These are phyloP conservation scores for Perccottus glenii DNA, from an alignment of 2,113 vertebrate genomes.

Conservation along the genomic window DNA sequence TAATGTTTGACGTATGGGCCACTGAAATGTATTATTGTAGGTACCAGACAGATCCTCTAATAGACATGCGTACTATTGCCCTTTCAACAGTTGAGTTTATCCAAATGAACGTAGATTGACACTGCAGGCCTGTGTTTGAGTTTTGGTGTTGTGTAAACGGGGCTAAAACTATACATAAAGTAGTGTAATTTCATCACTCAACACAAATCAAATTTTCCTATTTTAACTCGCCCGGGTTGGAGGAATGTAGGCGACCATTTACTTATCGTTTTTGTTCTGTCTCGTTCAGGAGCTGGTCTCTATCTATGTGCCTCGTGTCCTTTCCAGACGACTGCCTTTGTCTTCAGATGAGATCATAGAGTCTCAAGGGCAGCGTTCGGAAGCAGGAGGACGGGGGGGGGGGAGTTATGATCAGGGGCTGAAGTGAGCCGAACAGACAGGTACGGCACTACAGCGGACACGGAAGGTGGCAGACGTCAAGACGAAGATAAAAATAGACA, in stretches of 20 bases:
- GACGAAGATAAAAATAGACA: conserved; percentile 24
- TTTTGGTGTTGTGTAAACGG: too few relatives aligned
- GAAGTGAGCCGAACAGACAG: conserved; percentile 21
- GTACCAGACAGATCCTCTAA: too few relatives aligned
- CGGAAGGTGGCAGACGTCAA: conserved; percentile 18
- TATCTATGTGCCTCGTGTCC: conserved; percentile 8
- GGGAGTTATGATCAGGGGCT: background rate
- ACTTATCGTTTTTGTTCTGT: background rate
- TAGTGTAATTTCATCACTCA: too few relatives aligned
- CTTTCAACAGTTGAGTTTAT: too few relatives aligned
- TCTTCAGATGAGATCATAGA: conserved; percentile 40
- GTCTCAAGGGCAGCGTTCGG: conserved; percentile 36
- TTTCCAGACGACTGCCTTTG: conserved; percentile 40
- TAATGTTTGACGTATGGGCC: too few relatives aligned
- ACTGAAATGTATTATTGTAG: too few relatives aligned
- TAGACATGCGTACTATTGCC: too few relatives aligned
- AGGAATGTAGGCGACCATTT: background rate
- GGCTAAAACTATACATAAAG: too few relatives aligned
- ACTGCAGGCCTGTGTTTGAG: too few relatives aligned
- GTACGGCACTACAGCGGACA: background rate
- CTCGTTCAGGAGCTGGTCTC: background rate
- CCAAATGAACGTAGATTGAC: too few relatives aligned
- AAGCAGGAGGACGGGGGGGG: background rate
- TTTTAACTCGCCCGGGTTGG: too few relatives aligned
- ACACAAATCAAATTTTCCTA: too few relatives aligned